Percentiles rank a stretch among this genome's conserved stretches.
Conservation (phyloP, 2,113 vertebrate genomes). For the Toxotes chatareus region DNA sequence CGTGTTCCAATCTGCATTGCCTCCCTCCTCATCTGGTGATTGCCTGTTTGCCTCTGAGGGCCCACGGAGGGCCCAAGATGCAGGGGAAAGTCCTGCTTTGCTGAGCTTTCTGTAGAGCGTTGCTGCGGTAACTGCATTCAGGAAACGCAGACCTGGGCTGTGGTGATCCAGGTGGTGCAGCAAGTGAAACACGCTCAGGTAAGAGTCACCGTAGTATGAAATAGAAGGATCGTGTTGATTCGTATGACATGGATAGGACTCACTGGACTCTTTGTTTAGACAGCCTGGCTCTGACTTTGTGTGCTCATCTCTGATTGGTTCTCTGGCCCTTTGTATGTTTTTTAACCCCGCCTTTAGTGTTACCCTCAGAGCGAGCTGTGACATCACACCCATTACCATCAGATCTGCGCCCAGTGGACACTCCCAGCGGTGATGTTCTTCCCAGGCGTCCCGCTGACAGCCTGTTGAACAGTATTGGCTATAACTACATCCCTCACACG, state of each 20-base stretch:
- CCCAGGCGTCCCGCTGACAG: conserved; percentile 88
- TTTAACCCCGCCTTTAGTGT: conserved; percentile 86
- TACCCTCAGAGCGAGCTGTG: conserved; percentile 89
- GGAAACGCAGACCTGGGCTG: conserved; percentile 85
- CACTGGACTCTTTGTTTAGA: conserved; percentile 12
- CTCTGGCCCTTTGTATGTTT: conserved; percentile 70
- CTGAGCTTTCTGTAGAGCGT: conserved; percentile 85
- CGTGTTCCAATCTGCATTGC: conserved; percentile 23
- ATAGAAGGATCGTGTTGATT: conserved; percentile 48
- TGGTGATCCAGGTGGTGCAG: conserved; percentile 87
- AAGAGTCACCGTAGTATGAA: conserved; percentile 81
- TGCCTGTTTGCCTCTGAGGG: conserved; percentile 13
- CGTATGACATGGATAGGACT: conserved; percentile 44
- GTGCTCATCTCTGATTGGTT: conserved; percentile 27
- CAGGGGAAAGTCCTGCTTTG: conserved; percentile 49
- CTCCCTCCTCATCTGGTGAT: conserved; percentile 25
- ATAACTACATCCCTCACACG: conserved; percentile 90
- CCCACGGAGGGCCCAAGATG: conserved; percentile 44
- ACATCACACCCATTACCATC: conserved; percentile 86
- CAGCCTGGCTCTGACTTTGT: not conserved
- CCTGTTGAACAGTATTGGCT: conserved; percentile 88
- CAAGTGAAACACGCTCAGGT: conserved; percentile 87
- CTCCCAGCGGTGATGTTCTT: conserved; percentile 88
- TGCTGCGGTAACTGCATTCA: conserved; percentile 86
- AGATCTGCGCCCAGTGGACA: conserved; percentile 88